Conservation (phyloP, 2,888 invertebrate genomes). For the Scotopteryx bipunctaria region DNA sequence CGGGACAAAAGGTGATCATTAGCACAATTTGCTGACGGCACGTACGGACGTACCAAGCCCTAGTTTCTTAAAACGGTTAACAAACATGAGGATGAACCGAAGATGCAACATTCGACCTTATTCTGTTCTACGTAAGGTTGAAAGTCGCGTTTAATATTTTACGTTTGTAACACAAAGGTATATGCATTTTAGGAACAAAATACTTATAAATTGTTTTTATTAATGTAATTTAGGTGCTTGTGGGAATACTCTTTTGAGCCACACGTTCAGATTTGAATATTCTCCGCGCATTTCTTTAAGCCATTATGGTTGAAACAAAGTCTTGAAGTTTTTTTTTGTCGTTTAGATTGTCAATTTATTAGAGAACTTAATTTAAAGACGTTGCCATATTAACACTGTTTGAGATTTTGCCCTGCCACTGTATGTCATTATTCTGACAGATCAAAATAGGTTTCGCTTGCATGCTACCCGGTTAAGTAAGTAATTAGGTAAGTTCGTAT, state of each 20-base stretch:
- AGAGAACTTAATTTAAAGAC: too few relatives aligned
- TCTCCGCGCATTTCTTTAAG: too few relatives aligned
- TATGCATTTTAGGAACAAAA: background rate
- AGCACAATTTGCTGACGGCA: slow-evolving; percentile 69
- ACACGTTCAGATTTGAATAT: background rate
- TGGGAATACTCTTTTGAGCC: slow-evolving; percentile 2
- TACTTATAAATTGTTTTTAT: slow-evolving; percentile 48
- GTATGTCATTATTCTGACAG: too few relatives aligned
- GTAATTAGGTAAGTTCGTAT: too few relatives aligned
- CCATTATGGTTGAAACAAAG: too few relatives aligned
- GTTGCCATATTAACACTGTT: too few relatives aligned
- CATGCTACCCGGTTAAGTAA: too few relatives aligned
- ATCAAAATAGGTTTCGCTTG: too few relatives aligned
- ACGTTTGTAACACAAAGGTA: background rate
- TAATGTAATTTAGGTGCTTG: slow-evolving; percentile 26
- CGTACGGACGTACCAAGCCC: slow-evolving; percentile 50
- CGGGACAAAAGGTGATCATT: slow-evolving; percentile 64
- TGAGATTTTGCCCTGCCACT: too few relatives aligned
- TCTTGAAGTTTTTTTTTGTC: too few relatives aligned
- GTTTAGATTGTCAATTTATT: too few relatives aligned
- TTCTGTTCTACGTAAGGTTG: background rate
- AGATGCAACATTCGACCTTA: background rate
- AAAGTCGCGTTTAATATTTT: background rate
- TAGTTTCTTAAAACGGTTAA: slow-evolving; percentile 6
- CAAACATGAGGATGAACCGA: background rate